Conservation (phyloP, 2,797 vertebrate genomes). For the Xenops minutus region DNA sequence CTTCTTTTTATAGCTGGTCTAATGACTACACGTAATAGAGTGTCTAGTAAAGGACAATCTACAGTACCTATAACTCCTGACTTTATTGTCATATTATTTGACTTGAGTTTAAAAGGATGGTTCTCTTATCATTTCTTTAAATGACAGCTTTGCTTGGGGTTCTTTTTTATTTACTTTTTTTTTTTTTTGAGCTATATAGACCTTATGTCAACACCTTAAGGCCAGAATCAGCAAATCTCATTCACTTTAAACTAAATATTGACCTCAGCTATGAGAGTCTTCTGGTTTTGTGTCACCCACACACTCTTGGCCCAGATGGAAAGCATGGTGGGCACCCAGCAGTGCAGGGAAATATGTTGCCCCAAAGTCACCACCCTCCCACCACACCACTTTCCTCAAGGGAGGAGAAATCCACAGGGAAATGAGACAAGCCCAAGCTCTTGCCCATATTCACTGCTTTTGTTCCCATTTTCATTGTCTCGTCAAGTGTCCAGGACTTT, state of each 20-base stretch:
- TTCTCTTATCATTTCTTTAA: constrained; percentile 65
- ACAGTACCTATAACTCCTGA: constrained; percentile 58
- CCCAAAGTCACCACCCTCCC: background rate
- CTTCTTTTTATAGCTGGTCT: constrained; percentile 71
- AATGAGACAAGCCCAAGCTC: background rate
- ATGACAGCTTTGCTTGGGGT: background rate
- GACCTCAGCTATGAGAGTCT: background rate
- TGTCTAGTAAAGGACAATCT: constrained; percentile 70
- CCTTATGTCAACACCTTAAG: background rate
- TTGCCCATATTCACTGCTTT: rapidly evolving
- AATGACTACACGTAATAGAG: constrained; percentile 70
- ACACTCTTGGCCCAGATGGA: rapidly evolving
- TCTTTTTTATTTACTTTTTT: background rate
- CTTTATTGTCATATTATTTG: constrained; percentile 66
- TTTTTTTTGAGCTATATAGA: constrained; percentile 11
- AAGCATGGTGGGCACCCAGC: rapidly evolving
- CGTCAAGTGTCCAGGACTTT: background rate
- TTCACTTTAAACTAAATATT: background rate
- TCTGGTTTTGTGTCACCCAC: background rate
- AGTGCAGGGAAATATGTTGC: background rate
- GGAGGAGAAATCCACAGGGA: background rate
- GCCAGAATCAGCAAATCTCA: background rate
- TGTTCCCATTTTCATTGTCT: background rate
- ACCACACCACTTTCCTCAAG: rapidly evolving
- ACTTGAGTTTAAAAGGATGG: constrained; percentile 65